Evolutionary conservation across 2,797 vertebrate species (phyloP), one percentile per base, ranked within the genome.

Genomic region (Pampus argenteus): DNA sequence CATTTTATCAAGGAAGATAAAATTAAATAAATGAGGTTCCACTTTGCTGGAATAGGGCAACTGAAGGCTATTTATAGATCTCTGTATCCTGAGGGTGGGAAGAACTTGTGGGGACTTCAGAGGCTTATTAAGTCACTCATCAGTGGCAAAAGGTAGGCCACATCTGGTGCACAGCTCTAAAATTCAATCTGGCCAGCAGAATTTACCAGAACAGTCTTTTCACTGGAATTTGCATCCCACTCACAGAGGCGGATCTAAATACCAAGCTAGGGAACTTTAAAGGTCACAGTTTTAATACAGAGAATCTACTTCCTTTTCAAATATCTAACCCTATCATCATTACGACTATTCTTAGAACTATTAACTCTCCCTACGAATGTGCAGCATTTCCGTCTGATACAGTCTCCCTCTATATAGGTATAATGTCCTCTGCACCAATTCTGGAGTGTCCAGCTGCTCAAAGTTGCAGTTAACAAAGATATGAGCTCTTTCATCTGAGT

Each of bases 51-150:
- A 45, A 65, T 82, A 63, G 69, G 62, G 67, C 77, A 84, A 88
- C 68, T 84, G 67, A 81, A 49, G 61, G 77, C 77, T 92, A 89
- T 90, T 88, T 90, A 86, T 90, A 89, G 85, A 80, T 45, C 64
- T 60, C 38, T 71, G 51, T 64, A 66, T 80, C 69, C 71, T 79
- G 70, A 48, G 63, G 50, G 67, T 76, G 63, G 29, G 45, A 71
- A 78, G 73, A 76, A 71, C 63, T 84, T 67, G 76, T 78, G 51
- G 36, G 71, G 80, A 79, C 67, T 77, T 82, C 66, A 40, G 66
- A 69, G 62, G 73, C 79, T 84, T 84, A 86, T 89, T 81, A 83
- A 89, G 81, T 80, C 74, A 86, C 71, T 77, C 74, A 75, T 74
- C 76, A 70, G 61, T 26, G n/a, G 63, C 84, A 56, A 52, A 85